phyloP scores from a whole-genome alignment of 2,888 invertebrate genomes.

The Poecilobothrus nobilitatus region DNA sequence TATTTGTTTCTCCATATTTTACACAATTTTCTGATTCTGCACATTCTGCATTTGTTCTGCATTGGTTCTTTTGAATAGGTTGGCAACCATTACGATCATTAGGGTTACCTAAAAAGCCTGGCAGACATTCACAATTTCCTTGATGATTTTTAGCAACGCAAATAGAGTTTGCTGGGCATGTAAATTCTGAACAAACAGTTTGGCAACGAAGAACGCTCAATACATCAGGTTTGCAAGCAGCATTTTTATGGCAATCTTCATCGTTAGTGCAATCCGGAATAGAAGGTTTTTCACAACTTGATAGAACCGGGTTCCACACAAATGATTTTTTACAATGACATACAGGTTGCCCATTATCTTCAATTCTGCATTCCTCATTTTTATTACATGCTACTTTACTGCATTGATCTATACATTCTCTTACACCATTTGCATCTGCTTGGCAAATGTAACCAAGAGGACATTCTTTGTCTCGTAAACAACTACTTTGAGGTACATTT shows the following conservation, averaged over 20 bases:
- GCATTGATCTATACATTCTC: conserved; percentile 70
- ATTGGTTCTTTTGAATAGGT: conserved; percentile 62
- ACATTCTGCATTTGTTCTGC: conserved; percentile 72
- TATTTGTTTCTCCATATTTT: conserved; percentile 48
- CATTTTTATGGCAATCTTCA: conserved; percentile 58
- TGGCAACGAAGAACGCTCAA: conserved; percentile 77
- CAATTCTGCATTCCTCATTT: conserved; percentile 69
- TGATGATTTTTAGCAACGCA: conserved; percentile 66
- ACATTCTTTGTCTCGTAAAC: conserved; percentile 64
- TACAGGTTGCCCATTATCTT: conserved; percentile 57
- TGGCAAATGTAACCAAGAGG: conserved; percentile 61
- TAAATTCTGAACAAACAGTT: conserved; percentile 68
- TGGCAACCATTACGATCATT: conserved; percentile 83
- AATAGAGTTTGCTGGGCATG: conserved; percentile 74
- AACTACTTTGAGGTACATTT: conserved; percentile 47
- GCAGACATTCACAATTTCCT: conserved; percentile 74
- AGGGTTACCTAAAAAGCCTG: conserved; percentile 80
- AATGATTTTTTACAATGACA: conserved; percentile 73
- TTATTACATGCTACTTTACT: conserved; percentile 71
- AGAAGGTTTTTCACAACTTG: conserved; percentile 76
- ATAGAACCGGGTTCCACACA: conserved; percentile 75
- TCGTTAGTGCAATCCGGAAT: conserved; percentile 70
- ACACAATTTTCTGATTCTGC: conserved; percentile 73
- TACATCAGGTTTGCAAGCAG: conserved; percentile 73
- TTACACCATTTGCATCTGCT: conserved; percentile 52